Conservation (phyloP, 2,888 invertebrate species). For the Rhagophthalmus giganteus region DNA sequence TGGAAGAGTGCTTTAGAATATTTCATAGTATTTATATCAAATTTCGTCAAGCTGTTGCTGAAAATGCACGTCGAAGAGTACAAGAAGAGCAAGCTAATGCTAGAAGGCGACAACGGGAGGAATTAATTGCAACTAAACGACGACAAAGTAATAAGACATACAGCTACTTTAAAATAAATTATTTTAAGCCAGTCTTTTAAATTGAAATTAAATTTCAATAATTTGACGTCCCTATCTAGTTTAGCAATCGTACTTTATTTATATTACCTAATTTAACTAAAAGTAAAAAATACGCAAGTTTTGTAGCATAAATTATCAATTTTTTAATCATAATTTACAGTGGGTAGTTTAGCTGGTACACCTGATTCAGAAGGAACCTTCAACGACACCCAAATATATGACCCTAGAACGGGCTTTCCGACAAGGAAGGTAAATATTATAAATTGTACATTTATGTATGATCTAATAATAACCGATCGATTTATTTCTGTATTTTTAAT, state of each 20-base stretch:
- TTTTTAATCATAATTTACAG: no score
- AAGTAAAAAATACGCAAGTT: no score
- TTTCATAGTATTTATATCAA: conserved; percentile 87
- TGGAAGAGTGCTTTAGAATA: conserved; percentile 92
- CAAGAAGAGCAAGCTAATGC: conserved; percentile 87
- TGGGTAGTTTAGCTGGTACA: conserved; percentile 69
- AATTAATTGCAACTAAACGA: conserved; percentile 66
- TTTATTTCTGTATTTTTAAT: conserved; percentile 19
- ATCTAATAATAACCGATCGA: neutral
- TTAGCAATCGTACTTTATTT: no score
- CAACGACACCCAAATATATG: conserved; percentile 77
- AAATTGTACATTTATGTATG: conserved; percentile 7
- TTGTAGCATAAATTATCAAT: no score
- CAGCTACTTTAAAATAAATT: no score
- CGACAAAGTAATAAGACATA: conserved; percentile 65
- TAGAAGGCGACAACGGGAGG: conserved; percentile 73
- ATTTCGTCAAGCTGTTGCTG: conserved; percentile 79
- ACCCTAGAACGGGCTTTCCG: conserved; percentile 69
- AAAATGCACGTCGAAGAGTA: conserved; percentile 80
- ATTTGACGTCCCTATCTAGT: no score
- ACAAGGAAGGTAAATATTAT: conserved; percentile 50
- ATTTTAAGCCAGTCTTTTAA: no score
- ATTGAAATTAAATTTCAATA: no score
- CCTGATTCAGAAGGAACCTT: conserved; percentile 74
- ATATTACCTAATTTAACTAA: no score